phyloP scores from a whole-genome alignment of 2,113 vertebrate genomes.

The Pelobates fuscus region DNA sequence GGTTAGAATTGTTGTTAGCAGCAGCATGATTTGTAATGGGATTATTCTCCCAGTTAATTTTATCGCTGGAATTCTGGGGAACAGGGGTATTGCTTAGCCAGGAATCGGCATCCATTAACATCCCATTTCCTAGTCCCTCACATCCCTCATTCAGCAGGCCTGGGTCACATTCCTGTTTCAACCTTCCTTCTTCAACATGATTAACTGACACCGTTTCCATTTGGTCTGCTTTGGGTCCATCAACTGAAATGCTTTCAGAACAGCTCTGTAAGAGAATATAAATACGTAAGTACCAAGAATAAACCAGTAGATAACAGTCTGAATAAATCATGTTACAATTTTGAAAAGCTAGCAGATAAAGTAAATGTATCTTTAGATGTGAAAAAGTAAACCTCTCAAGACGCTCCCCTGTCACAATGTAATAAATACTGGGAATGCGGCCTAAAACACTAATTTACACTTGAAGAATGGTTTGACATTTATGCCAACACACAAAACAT shows the following conservation, averaged over 20 bases:
- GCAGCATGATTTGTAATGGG: constrained; percentile 58
- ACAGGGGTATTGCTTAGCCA: constrained; percentile 63
- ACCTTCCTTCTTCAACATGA: constrained; percentile 86
- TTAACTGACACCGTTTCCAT: constrained; percentile 98
- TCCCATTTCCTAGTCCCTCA: constrained; percentile 64
- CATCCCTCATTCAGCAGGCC: constrained; percentile 83
- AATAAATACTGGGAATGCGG: no score
- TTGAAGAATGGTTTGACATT: no score
- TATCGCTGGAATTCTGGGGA: constrained; percentile 61
- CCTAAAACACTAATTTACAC: no score
- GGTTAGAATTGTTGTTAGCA: constrained; percentile 62
- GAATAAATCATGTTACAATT: no score
- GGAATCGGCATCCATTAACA: constrained; percentile 66
- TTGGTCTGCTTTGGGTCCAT: constrained; percentile 96
- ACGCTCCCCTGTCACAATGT: no score
- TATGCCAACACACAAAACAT: no score
- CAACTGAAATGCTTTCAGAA: constrained; percentile 80
- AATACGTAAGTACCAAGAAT: constrained; percentile 2
- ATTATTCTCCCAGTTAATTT: constrained; percentile 62
- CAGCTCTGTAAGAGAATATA: constrained; percentile 74
- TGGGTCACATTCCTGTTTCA: constrained; percentile 69
- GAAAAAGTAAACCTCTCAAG: no score
- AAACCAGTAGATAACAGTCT: constrained; percentile 1
- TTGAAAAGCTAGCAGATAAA: no score
- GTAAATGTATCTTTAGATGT: no score